phyloP scores from a whole-genome alignment of 2,797 vertebrate species.

The Crossoptilon crossoptilon region DNA sequence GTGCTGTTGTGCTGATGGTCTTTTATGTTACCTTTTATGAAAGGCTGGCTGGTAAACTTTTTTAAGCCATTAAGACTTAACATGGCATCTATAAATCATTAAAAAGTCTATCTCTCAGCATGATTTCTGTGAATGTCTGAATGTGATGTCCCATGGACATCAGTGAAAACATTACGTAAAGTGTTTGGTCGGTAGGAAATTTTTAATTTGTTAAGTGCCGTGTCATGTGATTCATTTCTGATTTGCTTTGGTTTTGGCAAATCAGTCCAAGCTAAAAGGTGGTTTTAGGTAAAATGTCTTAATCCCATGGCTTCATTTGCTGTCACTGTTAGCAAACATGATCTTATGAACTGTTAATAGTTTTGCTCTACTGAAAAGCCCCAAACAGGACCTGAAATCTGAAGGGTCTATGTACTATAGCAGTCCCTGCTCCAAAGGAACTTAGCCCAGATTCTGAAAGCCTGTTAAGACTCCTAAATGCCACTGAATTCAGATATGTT shows the following conservation, averaged over 20 bases:
- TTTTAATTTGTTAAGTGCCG: neutral
- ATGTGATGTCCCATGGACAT: neutral
- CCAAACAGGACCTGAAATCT: neutral
- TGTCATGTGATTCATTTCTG: neutral
- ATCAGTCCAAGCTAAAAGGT: neutral
- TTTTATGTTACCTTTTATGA: neutral
- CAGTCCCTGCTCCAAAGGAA: neutral
- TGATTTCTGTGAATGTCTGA: slow-evolving; percentile 4
- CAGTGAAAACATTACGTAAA: neutral
- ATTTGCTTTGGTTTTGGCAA: neutral
- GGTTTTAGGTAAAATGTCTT: neutral
- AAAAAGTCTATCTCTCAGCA: neutral
- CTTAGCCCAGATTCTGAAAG: neutral
- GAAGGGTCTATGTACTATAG: neutral
- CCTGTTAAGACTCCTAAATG: neutral
- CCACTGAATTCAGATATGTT: neutral
- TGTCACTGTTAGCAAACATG: neutral
- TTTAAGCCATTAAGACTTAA: neutral
- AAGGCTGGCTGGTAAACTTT: neutral
- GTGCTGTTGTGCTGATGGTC: neutral
- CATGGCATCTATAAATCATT: neutral
- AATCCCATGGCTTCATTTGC: neutral
- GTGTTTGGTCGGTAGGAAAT: neutral
- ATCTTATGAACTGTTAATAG: neutral
- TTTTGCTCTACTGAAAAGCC: neutral